Evolutionary conservation across 2,888 invertebrate species (phyloP), one percentile per base, ranked within the genome.

Genomic region (Cepaea hortensis): DNA sequence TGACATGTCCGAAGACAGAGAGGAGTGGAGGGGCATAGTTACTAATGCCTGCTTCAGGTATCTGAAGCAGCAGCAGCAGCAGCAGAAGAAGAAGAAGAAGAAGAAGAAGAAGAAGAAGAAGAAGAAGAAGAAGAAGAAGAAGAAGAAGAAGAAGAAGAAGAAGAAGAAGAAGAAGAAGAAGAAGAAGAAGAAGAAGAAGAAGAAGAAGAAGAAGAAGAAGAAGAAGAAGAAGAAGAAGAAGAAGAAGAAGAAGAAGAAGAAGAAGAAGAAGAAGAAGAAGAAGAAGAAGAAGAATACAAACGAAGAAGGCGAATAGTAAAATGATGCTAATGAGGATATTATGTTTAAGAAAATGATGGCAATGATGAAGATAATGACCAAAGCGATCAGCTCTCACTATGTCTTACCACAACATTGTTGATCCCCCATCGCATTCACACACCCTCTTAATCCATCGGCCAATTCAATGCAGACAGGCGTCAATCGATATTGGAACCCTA

Each of bases 401-500:
- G 20, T 68, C 68, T 68, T 9, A 20, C 68, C n/a, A 75, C 11
- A 9, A 79, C n/a, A 61, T 61, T 61, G 11, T 61, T 55, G 15
- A 13, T 23, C 3, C 48, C 2, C 20, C 1, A 35, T 46, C 5
- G 48, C 65, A 23, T 3, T 11, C 46, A 11, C 20, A 15, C 68
- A 50, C 50, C 70, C 48, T 70, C 13, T 35, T 15, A 18, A 13
- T 5, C 48, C 68, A 81, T 15, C 50, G 11, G 9, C 65, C 50
- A 50, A 3, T 48, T 11, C 55, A 9, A 11, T 6, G 7, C 55
- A 9, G 7, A 9, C 55, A 6, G 11, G 55, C 55, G 55, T 55
- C 68, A 81, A 81, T 81, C 81, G 70, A 81, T 81, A 68, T 20
- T 48, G n/a, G 70, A 68, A n/a, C 50, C 70, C 15, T 20, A 50